phyloP scores from a whole-genome alignment of 2,888 invertebrate species.

The Melanostoma mellinum region DNA sequence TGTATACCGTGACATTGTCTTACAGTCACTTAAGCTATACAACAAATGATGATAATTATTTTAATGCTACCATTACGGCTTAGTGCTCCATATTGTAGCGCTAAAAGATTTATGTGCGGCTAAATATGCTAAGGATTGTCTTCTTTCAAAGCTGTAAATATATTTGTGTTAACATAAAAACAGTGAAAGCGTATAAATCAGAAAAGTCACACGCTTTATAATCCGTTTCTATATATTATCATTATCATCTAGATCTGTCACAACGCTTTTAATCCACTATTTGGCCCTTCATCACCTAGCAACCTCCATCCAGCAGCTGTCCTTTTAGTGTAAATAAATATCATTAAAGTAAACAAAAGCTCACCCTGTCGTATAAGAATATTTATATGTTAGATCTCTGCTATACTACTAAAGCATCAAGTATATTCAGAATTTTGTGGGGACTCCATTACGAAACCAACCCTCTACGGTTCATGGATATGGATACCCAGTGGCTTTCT shows the following conservation, averaged over 20 bases:
- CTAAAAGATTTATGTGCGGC: background rate
- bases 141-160: constrained; percentile 13
- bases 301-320: constrained; percentile 24
- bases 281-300: constrained; percentile 42
- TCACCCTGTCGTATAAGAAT: constrained; percentile 42
- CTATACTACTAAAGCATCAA: constrained; percentile 12
- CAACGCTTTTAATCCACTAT: constrained; percentile 63
- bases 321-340: constrained; percentile 62
- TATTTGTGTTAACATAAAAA: constrained; percentile 39
- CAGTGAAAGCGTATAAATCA: constrained; percentile 64
- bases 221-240: constrained; percentile 69
- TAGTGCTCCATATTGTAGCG: no score
- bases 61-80: no score
- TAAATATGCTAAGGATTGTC: constrained; percentile 6
- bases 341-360: constrained; percentile 62
- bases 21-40: no score
- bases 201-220: constrained; percentile 61
- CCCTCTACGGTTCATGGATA: constrained; percentile 38
- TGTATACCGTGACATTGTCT: no score
- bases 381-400: constrained; percentile 5
- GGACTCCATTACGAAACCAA: constrained; percentile 1
- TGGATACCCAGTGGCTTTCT: constrained; percentile 27
- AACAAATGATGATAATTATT: no score
- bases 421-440: constrained; percentile 15
- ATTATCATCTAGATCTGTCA: constrained; percentile 64